Base-by-base conservation (phyloP, 2,797 vertebrate genomes). In the Pipistrellus nathusii region DNA sequence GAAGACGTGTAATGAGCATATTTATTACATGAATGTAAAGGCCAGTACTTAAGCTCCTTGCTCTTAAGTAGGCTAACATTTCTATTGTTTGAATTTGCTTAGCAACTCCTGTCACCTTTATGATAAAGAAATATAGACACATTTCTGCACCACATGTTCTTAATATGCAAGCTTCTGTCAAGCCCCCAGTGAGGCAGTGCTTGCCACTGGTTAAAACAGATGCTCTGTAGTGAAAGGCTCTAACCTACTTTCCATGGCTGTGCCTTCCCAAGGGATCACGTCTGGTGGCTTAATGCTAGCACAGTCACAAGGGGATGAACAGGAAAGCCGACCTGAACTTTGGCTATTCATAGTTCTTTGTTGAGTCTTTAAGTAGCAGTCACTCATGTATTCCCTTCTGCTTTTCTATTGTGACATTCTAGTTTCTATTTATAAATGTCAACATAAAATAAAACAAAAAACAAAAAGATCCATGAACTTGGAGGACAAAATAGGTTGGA, bases 1-100 rank as follows among this genome's bases (percentile, higher is more conserved):
- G 46, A 72, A 96, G 92, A 77, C 48, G 32, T 75, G 18, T 91
- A 94, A 93, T 62, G 81, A 94, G 48, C 17, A 6, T 66, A 96
- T 96, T 95, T 93, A 93, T 95, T 95, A 88, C 80, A 85, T 62
- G 91, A 96, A 85, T 0, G 3, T 44, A 94, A 94, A 96, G 96
- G 76, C 84, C 53, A 66, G 68, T 71, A 30, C 57, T 91, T 71
- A 85, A 93, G 82, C 77, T 51, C 66, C 55, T 64, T 85, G 77
- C 81, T 93, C 35, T 85, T 82, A 82, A 51, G 64, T 57, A 76
- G 30, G 71, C 35, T 94, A 93, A 94, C 62, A 32, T 93, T 86
- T 55, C 62, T 94, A 30, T 73, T 88, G 62, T 94, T 97, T 93
- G 73, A 94, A 84, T 94, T 92, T 95, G 59, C 81, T 78, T 94